Percentiles rank a stretch among this genome's conserved stretches.
phyloP scores from a whole-genome alignment of 2,797 vertebrate genomes.

The Sebastes diploproa region DNA sequence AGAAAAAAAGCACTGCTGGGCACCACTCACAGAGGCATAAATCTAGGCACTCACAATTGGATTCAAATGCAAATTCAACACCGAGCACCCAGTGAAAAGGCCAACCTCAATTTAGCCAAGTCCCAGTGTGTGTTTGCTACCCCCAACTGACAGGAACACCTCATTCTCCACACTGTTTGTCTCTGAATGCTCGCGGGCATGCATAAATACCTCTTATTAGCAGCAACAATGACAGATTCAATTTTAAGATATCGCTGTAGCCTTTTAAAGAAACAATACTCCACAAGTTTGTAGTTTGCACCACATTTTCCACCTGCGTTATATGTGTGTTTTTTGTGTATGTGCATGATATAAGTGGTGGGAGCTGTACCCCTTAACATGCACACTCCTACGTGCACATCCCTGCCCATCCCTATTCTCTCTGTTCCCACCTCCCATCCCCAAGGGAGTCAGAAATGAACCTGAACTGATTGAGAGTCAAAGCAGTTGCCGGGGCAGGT shows the following conservation, averaged over 20 bases:
- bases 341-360: background rate
- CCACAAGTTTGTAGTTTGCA: background rate
- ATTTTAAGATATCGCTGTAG: background rate
- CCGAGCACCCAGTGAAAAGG: constrained; percentile 69
- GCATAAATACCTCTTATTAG: constrained; percentile 19
- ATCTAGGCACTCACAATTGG: constrained; percentile 74
- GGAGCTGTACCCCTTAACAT: constrained; percentile 16
- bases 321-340: constrained; percentile 11
- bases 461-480: constrained; percentile 81
- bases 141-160: constrained; percentile 65
- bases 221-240: background rate
- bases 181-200: constrained; percentile 5
- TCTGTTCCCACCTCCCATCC: constrained; percentile 70
- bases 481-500: constrained; percentile 80
- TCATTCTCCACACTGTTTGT: constrained; percentile 55
- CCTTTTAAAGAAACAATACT: background rate
- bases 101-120: constrained; percentile 76
- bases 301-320: background rate
- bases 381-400: constrained; percentile 35
- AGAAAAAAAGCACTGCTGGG: constrained; percentile 70
- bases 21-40: constrained; percentile 76
- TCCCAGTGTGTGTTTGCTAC: constrained; percentile 57
- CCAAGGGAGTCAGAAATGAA: constrained; percentile 71
- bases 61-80: constrained; percentile 84
- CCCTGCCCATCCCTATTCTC: constrained; percentile 53